Base-by-base conservation (phyloP, 1,140 invertebrate species). In the Drosophila nigrodunni region DNA sequence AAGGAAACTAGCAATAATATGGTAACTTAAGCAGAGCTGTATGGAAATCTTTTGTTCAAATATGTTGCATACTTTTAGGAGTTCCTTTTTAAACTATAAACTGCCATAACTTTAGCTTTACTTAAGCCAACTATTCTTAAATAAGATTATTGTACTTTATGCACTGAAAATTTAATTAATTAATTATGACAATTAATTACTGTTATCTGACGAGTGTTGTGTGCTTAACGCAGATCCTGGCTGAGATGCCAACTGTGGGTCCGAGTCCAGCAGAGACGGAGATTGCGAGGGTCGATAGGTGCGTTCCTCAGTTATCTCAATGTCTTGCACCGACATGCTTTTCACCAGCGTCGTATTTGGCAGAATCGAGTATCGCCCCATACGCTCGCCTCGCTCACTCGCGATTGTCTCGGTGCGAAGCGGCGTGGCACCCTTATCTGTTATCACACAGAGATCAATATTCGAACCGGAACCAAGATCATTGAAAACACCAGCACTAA, bases 381-480 rank as follows among this genome's bases (percentile, higher is more conserved):
- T 21, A 0, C 77, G 55, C 21, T 79, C 77, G 18, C 98, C 97
- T 92, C 97, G 98, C 13, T 95, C 93, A 93, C 97, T 97, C 25
- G 97, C 96, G 73, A 96, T 94, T 74, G 98, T 97, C 93, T 97
- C 98, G 7, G 98, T 97, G 72, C 98, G 95, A 25, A 98, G 93
- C 89, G 97, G 96, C 43, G 96, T 95, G 4, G 95, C 94, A 11
- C 95, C 95, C 74, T 95, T 95, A 75, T 96, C 96, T 3, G 96
- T 97, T 78, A 99, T 98, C 7, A 99, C 95, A 92, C 98, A 99
- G 1, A 99, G 82, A 94, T 99, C 98, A 10, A 99, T 95, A 93
- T 98, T 98, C 15, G 97, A 98, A 74, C 99, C 99, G 43, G 98
- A 99, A 7, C 97, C 98, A 71, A 99, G 94, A 93, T 99, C 99